Base-by-base conservation (phyloP, 1,140 invertebrate species). In the Fopius arisanus region DNA sequence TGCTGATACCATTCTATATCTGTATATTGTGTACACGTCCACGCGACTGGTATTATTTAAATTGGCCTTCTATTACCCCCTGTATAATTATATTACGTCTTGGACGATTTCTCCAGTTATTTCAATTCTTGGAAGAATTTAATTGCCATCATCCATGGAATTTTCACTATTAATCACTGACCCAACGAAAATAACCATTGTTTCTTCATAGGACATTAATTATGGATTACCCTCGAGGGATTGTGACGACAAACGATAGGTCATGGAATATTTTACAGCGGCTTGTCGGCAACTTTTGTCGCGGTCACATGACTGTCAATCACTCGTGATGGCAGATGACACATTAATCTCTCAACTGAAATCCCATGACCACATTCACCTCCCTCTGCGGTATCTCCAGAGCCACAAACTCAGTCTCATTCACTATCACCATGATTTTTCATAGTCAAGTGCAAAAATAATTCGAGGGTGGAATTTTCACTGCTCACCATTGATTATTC, bases 271-370 rank as follows among this genome's bases (percentile, higher is more conserved):
- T 16, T 51, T 51, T 51, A 16, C 43, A 1, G 14, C 6, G 43
- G 1, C 14, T 74, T 69, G 86, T 87, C 86, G 86, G 85, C 83
- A 78, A 84, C 23, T 31, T 88, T 88, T 88, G 86, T 87, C 86
- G 86, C 78, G 84, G 85, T 86, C 83, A 83, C 83, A 80, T 75
- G 70, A 67, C 81, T 88, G 86, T 87, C 86, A 87, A 88, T 88
- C 86, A 88, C 75, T 80, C 78, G 81, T 79, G 83, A 87, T 86
- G 85, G 82, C 76, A 83, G 81, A 82, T 84, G 86, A 88, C 86
- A 85, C 86, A 86, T 88, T 87, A 88, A 88, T 88, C 85, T 84
- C 78, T 67, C 29, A 16, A 73, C 59, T 72, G 70, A 75, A 78
- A 83, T 81, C 83, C 75, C 78, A 78, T 84, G 79, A 85, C 84